Conservation (phyloP, 30 jellyfish, hydroid and myxozoan genomes). For the Nemopilema nomurai region DNA sequence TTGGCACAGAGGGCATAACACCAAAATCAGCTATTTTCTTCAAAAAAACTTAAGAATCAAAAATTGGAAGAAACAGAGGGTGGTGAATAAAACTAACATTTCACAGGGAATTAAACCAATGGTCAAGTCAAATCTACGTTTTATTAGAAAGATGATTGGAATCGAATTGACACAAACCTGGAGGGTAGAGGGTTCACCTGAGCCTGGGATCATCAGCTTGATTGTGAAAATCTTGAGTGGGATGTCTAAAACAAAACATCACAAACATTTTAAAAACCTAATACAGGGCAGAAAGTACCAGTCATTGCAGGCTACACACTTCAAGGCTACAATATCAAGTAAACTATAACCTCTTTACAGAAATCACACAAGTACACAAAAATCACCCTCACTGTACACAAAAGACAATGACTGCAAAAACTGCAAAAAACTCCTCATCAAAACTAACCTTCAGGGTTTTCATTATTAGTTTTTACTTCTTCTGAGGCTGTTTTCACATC, state of each 20-base stretch:
- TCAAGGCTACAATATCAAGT: no score
- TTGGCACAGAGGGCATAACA: no score
- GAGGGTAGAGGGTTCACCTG: slow-evolving; percentile 74
- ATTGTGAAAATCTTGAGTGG: slow-evolving; percentile 81
- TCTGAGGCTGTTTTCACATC: neutral
- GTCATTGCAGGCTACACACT: no score
- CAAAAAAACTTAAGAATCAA: no score
- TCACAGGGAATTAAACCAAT: no score
- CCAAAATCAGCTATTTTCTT: no score
- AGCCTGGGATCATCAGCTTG: slow-evolving; percentile 87
- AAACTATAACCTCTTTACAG: no score
- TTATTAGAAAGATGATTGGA: no score
- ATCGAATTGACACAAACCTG: slow-evolving; percentile 56
- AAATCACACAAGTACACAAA: no score
- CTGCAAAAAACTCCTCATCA: neutral
- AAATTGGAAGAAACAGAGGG: neutral
- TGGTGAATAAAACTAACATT: no score
- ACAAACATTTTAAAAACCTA: neutral
- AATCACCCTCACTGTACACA: no score
- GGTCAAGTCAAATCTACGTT: no score
- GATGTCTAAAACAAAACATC: slow-evolving; percentile 40
- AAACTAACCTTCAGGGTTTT: slow-evolving; percentile 25
- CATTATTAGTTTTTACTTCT: neutral
- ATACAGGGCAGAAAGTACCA: neutral
- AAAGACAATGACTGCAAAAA: neutral